phyloP scores from a whole-genome alignment of 53 echinoderm and acorn worm species.

The Temnopleurus reevesii region DNA sequence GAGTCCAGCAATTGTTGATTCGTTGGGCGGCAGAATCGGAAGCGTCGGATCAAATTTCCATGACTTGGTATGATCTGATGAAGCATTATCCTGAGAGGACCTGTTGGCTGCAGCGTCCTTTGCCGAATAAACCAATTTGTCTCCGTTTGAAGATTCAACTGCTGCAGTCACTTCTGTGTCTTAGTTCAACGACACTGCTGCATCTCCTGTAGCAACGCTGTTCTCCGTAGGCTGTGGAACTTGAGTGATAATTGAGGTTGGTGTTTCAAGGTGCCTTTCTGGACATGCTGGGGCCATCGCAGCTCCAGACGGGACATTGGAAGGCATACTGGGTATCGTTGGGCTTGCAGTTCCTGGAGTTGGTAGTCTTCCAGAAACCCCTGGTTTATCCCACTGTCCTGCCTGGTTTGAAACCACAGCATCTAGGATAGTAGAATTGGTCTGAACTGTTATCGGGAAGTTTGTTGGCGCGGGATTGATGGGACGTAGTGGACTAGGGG shows the following conservation, averaged over 20 bases:
- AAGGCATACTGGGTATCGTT: background rate
- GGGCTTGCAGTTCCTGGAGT: too few species aligned
- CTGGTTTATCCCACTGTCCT: too few species aligned
- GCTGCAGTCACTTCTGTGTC: background rate
- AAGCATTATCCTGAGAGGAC: too few species aligned
- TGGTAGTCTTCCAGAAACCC: too few species aligned
- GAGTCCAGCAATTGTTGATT: constrained; percentile 55
- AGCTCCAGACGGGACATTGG: background rate
- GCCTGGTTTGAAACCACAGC: too few species aligned
- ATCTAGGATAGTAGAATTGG: too few species aligned
- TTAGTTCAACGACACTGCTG: background rate
- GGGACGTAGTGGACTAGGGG: background rate
- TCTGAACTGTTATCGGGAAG: too few species aligned
- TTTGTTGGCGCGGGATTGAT: background rate
- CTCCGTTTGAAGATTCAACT: background rate
- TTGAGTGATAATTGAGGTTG: background rate
- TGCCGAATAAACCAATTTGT: background rate
- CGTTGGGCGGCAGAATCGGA: constrained; percentile 63
- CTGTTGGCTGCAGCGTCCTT: background rate
- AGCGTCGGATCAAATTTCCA: background rate
- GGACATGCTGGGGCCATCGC: background rate
- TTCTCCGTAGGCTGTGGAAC: background rate
- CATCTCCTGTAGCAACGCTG: background rate
- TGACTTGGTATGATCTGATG: background rate
- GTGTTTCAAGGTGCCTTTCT: background rate